phyloP scores from a whole-genome alignment of 2,888 invertebrate species.

The Nephrotoma guestfalica region DNA sequence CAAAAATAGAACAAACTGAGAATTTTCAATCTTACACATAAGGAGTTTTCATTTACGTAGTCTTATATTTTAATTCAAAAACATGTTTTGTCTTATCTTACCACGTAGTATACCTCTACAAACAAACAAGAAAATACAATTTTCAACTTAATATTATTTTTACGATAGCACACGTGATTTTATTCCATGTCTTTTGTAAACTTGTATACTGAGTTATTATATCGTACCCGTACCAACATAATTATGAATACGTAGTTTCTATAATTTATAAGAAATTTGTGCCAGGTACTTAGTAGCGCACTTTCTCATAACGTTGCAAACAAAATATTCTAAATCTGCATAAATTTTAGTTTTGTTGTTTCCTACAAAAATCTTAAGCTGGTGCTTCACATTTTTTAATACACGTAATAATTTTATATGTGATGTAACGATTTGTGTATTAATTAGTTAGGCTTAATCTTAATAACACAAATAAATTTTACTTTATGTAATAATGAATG shows the following conservation, averaged over 20 bases:
- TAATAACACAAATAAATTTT: background rate
- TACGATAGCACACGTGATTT: background rate
- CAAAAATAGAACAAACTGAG: background rate
- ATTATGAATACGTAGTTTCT: too few relatives aligned
- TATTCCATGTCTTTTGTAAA: background rate
- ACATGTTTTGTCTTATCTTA: background rate
- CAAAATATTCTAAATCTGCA: background rate
- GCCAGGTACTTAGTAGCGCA: too few relatives aligned
- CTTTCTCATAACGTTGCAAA: too few relatives aligned
- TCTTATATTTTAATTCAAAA: background rate
- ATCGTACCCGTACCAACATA: too few relatives aligned
- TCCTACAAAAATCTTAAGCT: background rate
- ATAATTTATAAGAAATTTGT: too few relatives aligned
- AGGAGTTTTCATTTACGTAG: background rate
- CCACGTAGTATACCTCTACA: background rate
- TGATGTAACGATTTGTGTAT: background rate
- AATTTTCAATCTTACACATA: background rate
- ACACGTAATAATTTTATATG: background rate
- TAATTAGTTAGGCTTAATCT: background rate
- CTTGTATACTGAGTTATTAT: too few relatives aligned
- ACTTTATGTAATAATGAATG: background rate
- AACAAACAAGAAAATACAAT: background rate
- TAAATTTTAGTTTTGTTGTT: background rate
- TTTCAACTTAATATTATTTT: background rate
- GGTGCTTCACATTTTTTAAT: background rate